Evolutionary conservation across 2,888 invertebrate genomes (phyloP), one percentile per base, ranked within the genome.

Genomic region (Diploptera punctata): DNA sequence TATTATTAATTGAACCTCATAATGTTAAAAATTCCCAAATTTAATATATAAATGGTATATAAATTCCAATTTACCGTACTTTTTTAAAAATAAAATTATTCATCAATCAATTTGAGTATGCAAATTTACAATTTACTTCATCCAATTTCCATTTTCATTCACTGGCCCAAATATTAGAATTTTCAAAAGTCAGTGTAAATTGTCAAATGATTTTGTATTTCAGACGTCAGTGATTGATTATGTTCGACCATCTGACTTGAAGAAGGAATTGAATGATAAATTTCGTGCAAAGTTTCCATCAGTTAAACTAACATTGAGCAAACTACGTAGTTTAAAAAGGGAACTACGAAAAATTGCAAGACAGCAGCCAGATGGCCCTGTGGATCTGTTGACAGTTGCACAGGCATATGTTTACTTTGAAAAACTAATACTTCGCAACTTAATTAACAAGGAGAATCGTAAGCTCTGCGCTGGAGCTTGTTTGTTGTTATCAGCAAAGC

Each of bases 381-480:
- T 91, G 72, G 98, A 99, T 84, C 85, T 97, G 73, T 86, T 98
- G 74, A 96, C 96, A 0, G 94, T 99, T 19, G 98, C 99, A 19
- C 97, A 97, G 82, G 94, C 98, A 0, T 98, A 97, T 81, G 98
- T 98, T n/a, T 99, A 97, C 84, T 99, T 98, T 83, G 99, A 99
- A 83, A 97, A 97, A 82, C 86, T 99, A 70, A 97, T 99, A 77
- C 86, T 98, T 67, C 93, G 93, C 77, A 93, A 94, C 80, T 86
- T 97, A 74, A 95, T 99, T 67, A 97, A 96, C 80, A 99, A 99
- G 83, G 92, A 91, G 81, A 99, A 99, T 81, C 88, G 99, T 60
- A 99, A 98, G 84, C 85, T 97, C 73, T 97, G 97, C 81, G 98
- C 98, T 18, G 98, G 97, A 49, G 97, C 98, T 16, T 97, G 98